Conservation (phyloP, 1,140 invertebrate species). For the Lordiphosa mommai region DNA sequence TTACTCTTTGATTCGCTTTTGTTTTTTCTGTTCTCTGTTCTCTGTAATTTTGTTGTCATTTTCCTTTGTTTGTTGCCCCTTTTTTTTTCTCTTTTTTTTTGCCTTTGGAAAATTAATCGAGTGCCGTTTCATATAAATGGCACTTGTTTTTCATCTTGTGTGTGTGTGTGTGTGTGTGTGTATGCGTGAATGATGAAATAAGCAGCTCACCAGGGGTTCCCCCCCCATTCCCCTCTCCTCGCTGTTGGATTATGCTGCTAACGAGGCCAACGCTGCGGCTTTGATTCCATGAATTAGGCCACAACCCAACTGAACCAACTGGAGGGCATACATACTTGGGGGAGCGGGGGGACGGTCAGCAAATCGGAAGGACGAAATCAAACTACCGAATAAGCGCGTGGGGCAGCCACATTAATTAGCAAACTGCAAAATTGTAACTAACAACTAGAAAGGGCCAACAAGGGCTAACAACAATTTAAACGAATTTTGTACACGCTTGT, state of each 20-base stretch:
- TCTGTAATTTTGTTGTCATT: constrained; percentile 27
- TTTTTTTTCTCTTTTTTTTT: constrained; percentile 1
- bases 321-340: no score
- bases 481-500: no score
- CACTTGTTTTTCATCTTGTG: constrained; percentile 31
- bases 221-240: not conserved
- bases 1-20: constrained; percentile 42
- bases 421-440: constrained; percentile 9
- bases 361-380: not conserved
- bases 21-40: constrained; percentile 2
- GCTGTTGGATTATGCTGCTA: constrained; percentile 60
- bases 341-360: not conserved
- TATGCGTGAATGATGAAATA: constrained; percentile 15
- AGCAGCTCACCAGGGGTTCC: constrained; percentile 4
- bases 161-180: constrained; percentile 1
- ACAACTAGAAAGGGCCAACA: not conserved
- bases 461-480: no score
- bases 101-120: constrained; percentile 51
- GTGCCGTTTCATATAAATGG: constrained; percentile 61
- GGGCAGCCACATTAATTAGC: no score
- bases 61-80: not conserved
- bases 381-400: not conserved
- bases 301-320: constrained; percentile 19
- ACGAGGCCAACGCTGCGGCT: constrained; percentile 50
- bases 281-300: constrained; percentile 54